Conservation (phyloP, 1,140 invertebrate genomes). For the Aphidius ervi region DNA sequence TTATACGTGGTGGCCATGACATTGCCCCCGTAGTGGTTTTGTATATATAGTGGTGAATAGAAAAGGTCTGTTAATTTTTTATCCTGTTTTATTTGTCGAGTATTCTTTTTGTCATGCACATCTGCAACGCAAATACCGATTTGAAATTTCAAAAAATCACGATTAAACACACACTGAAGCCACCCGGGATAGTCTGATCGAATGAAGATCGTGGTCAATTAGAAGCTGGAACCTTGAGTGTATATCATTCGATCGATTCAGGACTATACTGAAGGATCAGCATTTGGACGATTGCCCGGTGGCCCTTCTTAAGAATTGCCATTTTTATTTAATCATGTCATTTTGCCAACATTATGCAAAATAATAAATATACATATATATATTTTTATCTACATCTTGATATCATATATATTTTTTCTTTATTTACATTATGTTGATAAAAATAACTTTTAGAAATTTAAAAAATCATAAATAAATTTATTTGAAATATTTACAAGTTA, state of each 20-base stretch:
- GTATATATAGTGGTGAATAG: slow-evolving; percentile 2
- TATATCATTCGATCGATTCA: background rate
- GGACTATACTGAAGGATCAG: slow-evolving; percentile 9
- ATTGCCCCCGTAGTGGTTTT: slow-evolving; percentile 35
- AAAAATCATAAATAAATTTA: no score
- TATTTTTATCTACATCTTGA: no score
- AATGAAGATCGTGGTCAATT: slow-evolving; percentile 49
- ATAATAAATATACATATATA: no score
- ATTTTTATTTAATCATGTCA: no score
- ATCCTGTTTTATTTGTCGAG: background rate
- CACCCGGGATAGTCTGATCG: background rate
- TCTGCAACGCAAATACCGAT: slow-evolving; percentile 54
- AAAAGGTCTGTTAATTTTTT: background rate
- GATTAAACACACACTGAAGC: slow-evolving; percentile 21
- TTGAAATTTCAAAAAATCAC: slow-evolving; percentile 47
- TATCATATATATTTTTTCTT: no score
- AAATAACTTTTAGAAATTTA: no score
- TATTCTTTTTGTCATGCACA: slow-evolving; percentile 24
- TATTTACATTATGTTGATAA: no score
- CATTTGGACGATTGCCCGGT: background rate
- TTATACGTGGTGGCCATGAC: slow-evolving; percentile 51
- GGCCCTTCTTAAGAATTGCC: no score
- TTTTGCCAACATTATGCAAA: no score
- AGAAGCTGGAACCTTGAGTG: slow-evolving; percentile 31
- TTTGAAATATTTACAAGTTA: no score